Evolutionary conservation across 2,113 vertebrate species (phyloP).

Genomic region (Charadrius vociferus): DNA sequence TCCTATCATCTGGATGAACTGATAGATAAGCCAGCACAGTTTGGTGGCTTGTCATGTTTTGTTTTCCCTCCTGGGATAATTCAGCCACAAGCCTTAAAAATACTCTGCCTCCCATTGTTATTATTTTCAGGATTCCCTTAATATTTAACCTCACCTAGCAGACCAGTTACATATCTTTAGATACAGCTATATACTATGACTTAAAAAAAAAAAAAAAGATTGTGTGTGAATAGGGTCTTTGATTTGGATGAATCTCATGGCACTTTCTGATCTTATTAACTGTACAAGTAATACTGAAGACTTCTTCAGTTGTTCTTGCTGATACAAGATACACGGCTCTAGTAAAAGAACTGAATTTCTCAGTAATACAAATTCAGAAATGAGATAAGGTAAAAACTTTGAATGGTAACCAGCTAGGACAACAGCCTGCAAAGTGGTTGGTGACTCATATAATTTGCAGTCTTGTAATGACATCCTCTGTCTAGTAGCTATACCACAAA

Average conservation of each 20-base stretch:
- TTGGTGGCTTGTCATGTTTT: slow-evolving; percentile 51
- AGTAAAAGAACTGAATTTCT: neutral
- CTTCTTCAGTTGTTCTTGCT: neutral
- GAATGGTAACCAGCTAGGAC: neutral
- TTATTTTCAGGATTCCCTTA: neutral
- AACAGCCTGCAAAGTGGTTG: neutral
- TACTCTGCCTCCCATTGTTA: neutral
- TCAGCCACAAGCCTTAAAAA: slow-evolving; percentile 32
- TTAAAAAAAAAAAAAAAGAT: neutral
- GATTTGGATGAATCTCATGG: neutral
- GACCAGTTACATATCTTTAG: neutral
- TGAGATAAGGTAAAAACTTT: neutral
- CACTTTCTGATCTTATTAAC: neutral
- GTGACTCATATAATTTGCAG: neutral
- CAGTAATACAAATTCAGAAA: neutral
- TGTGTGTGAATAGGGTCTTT: neutral
- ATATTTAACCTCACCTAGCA: neutral
- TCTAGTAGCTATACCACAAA: neutral
- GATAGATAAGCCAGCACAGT: slow-evolving; percentile 18
- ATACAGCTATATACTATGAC: neutral
- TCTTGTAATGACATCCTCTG: neutral
- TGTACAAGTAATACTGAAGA: neutral
- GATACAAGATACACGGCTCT: neutral
- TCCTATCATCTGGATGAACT: slow-evolving; percentile 22
- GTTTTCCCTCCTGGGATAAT: slow-evolving; percentile 7